Evolutionary conservation across 2,888 invertebrate species (phyloP).

Genomic region (Chromoteleia sp.): DNA sequence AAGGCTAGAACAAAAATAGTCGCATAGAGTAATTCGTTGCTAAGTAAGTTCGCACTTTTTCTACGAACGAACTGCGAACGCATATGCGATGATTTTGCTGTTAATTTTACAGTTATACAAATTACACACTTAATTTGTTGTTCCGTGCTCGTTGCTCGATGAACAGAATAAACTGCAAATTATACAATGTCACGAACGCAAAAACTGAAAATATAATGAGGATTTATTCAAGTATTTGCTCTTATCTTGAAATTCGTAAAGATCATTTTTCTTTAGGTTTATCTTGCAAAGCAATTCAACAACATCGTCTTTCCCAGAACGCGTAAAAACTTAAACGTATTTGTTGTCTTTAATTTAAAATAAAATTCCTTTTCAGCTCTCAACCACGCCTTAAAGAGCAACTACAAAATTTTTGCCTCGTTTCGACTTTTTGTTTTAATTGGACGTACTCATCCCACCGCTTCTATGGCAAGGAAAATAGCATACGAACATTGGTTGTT

Average conservation of each 20-base stretch:
- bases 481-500: conserved; percentile 67
- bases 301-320: neutral
- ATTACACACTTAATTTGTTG: conserved; percentile 49
- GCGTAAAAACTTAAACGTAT: conserved; percentile 11
- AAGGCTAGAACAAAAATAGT: conserved; percentile 13
- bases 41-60: neutral
- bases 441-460: conserved; percentile 46
- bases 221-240: neutral
- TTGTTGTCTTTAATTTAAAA: conserved; percentile 39
- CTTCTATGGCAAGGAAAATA: conserved; percentile 59
- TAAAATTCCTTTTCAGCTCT: conserved; percentile 45
- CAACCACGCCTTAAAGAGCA: conserved; percentile 35
- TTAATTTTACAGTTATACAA: conserved; percentile 55
- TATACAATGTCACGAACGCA: conserved; percentile 7
- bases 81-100: conserved; percentile 39
- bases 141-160: conserved; percentile 21
- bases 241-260: neutral
- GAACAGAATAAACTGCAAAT: conserved; percentile 4
- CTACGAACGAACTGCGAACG: neutral
- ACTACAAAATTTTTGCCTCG: conserved; percentile 33
- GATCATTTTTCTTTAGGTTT: neutral
- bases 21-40: conserved; percentile 16
- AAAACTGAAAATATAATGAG: conserved; percentile 3
- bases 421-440: conserved; percentile 59
- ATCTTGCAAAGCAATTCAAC: no score